Evolutionary conservation across 2,113 vertebrate genomes (phyloP).

Genomic region (Brachirus orientalis): DNA sequence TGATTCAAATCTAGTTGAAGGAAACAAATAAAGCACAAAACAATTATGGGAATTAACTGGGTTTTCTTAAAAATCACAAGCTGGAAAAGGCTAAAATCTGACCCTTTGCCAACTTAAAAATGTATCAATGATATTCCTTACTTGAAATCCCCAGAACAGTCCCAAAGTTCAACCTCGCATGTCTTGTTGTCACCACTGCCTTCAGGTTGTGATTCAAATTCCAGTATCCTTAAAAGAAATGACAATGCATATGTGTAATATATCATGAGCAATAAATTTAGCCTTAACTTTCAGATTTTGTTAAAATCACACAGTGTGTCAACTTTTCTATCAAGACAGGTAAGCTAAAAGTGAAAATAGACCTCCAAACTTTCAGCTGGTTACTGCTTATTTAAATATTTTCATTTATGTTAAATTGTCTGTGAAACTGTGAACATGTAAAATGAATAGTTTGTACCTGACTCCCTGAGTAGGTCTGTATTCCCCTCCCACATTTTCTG

Average conservation of each 20-base stretch:
- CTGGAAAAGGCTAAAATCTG: too few relatives aligned
- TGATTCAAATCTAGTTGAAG: slow-evolving; percentile 87
- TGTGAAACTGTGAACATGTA: neutral
- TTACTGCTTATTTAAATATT: neutral
- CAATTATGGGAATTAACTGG: neutral
- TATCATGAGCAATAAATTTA: neutral
- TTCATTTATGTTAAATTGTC: too few relatives aligned
- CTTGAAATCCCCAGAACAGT: slow-evolving; percentile 94
- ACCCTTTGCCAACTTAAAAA: neutral
- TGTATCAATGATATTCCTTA: slow-evolving; percentile 65
- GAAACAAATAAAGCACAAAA: neutral
- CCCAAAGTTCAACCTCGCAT: slow-evolving; percentile 95
- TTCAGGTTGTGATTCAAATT: slow-evolving; percentile 88
- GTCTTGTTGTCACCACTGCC: slow-evolving; percentile 76
- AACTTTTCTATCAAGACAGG: neutral
- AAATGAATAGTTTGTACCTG: slow-evolving; percentile 79
- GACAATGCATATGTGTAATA: slow-evolving; percentile 2
- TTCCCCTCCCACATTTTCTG: slow-evolving; percentile 85
- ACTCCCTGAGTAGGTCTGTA: slow-evolving; percentile 94
- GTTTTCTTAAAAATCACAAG: neutral
- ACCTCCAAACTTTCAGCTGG: neutral
- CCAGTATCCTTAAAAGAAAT: slow-evolving; percentile 87
- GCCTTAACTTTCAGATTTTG: too few relatives aligned
- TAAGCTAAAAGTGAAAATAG: neutral
- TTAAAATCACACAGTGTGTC: too few relatives aligned